Conservation (phyloP, 2,797 vertebrate species). For the Phrynocephalus guinanensis region DNA sequence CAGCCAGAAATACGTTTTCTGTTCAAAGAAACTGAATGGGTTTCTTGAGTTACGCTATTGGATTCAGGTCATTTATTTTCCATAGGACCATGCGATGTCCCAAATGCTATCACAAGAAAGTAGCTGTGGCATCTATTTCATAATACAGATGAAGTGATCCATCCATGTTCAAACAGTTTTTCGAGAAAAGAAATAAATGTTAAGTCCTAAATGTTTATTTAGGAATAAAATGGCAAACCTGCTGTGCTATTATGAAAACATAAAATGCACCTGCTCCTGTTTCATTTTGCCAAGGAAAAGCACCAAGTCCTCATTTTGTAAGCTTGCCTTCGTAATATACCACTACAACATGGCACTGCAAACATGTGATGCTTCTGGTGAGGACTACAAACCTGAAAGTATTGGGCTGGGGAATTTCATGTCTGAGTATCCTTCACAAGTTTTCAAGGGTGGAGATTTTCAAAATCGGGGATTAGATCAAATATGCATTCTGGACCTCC, state of each 20-base stretch:
- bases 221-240: background rate
- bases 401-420: background rate
- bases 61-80: conserved; percentile 31
- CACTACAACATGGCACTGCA: background rate
- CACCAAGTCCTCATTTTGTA: background rate
- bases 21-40: conserved; percentile 42
- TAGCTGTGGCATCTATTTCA: background rate
- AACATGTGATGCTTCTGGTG: background rate
- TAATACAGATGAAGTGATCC: background rate
- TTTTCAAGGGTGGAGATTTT: background rate
- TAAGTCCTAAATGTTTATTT: background rate
- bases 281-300: conserved; percentile 8
- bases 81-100: conserved; percentile 18
- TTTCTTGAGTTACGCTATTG: conserved; percentile 15
- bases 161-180: background rate
- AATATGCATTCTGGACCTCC: background rate
- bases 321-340: no score
- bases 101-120: conserved; percentile 16
- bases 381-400: background rate
- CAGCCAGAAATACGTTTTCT: background rate
- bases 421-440: background rate
- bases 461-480: background rate
- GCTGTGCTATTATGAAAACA: background rate
- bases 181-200: background rate
- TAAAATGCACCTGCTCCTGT: background rate